phyloP scores from a whole-genome alignment of 2,113 vertebrate species.

The Corvus cornix region DNA sequence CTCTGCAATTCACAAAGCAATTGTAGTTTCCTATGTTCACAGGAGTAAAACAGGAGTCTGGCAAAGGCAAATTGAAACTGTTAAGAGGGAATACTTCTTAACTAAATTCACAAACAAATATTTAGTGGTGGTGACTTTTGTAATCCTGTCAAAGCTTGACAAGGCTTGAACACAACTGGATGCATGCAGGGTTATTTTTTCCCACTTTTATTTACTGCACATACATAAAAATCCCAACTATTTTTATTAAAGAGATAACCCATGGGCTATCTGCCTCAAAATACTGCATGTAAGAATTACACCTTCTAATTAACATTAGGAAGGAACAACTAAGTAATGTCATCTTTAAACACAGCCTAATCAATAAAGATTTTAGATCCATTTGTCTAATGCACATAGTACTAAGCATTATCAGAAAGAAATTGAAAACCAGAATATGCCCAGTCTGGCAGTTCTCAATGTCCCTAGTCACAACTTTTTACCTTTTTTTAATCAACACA shows the following conservation, averaged over 20 bases:
- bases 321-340: not conserved
- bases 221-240: not conserved
- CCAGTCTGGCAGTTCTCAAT: not conserved
- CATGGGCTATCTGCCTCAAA: not conserved
- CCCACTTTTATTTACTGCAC: not conserved
- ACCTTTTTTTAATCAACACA: not conserved
- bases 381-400: not conserved
- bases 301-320: not conserved
- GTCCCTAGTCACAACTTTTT: not conserved
- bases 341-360: not conserved
- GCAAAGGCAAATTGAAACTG: not conserved
- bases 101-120: not conserved
- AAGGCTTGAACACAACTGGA: not conserved
- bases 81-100: not conserved
- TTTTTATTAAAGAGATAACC: not conserved
- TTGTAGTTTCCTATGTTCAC: not conserved
- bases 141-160: not conserved
- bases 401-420: not conserved
- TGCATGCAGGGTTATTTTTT: not conserved
- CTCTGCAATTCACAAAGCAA: not conserved
- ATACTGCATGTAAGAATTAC: not conserved
- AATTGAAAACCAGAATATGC: not conserved
- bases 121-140: not conserved
- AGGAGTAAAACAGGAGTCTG: not conserved
- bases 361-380: not conserved